Conservation (phyloP, 2,888 invertebrate species). For the Disparrhopalites patrizii region DNA sequence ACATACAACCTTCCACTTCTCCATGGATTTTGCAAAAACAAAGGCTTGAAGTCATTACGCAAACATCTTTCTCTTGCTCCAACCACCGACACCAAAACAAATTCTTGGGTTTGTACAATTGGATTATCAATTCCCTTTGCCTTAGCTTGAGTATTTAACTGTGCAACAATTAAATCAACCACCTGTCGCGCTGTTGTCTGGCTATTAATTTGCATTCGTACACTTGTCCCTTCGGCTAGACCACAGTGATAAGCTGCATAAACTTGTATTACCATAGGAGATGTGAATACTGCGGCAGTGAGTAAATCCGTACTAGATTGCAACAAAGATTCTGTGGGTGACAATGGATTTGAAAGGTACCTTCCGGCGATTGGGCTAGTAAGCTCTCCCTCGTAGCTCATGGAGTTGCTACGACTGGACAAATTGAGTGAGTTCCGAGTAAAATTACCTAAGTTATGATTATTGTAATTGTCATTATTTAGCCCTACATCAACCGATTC, state of each 20-base stretch:
- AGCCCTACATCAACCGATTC: no score
- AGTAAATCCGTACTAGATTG: no score
- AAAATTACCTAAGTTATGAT: no score
- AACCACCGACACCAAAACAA: slow-evolving; percentile 73
- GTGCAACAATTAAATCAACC: slow-evolving; percentile 90
- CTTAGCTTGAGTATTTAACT: slow-evolving; percentile 90
- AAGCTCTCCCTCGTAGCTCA: no score
- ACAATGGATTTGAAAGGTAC: no score
- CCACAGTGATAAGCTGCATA: slow-evolving; percentile 96
- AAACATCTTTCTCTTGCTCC: slow-evolving; percentile 84
- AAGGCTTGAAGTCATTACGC: slow-evolving; percentile 87
- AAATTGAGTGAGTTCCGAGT: no score
- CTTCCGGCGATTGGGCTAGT: no score
- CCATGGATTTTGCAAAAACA: slow-evolving; percentile 94
- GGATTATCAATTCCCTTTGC: slow-evolving; percentile 81
- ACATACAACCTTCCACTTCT: slow-evolving; percentile 89
- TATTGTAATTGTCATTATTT: no score
- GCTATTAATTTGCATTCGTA: slow-evolving; percentile 88
- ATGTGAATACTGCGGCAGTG: no score
- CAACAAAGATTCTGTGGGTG: no score
- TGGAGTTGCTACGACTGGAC: no score
- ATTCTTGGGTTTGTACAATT: slow-evolving; percentile 54
- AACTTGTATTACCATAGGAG: slow-evolving; percentile 61
- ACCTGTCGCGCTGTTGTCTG: slow-evolving; percentile 92
- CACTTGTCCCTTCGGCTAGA: slow-evolving; percentile 83